A percentile compares a stretch with the other conserved stretches of the same genome.
Evolutionary conservation across 2,888 invertebrate species (phyloP).

Genomic region (Pyrochroa serraticornis): DNA sequence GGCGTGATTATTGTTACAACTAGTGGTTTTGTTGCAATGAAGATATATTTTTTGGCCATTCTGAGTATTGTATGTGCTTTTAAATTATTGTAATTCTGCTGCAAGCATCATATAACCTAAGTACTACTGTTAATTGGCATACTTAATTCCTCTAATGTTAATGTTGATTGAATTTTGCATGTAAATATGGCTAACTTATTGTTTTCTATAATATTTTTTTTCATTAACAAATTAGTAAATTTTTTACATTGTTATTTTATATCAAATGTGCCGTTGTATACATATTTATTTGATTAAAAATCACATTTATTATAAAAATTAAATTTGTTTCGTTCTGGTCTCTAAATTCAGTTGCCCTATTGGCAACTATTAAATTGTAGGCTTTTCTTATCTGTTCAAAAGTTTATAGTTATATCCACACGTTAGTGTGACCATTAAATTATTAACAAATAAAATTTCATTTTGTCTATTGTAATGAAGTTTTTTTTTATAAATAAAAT

Average conservation of each 20-base stretch:
- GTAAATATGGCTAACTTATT: constrained; percentile 51
- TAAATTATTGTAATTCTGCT: constrained; percentile 11
- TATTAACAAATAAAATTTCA: too few species aligned
- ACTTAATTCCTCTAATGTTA: constrained; percentile 24
- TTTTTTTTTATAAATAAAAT: too few species aligned
- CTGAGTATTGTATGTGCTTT: constrained; percentile 33
- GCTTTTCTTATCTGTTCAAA: too few species aligned
- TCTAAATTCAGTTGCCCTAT: not conserved
- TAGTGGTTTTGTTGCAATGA: constrained; percentile 4
- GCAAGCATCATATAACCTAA: constrained; percentile 27
- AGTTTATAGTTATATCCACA: too few species aligned
- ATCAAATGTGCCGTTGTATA: constrained; percentile 31
- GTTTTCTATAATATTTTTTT: constrained; percentile 31
- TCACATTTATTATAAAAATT: constrained; percentile 9
- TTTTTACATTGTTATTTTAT: constrained; percentile 46
- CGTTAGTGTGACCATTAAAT: too few species aligned
- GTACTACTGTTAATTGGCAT: constrained; percentile 27
- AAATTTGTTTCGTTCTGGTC: not conserved
- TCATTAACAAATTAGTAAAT: constrained; percentile 38
- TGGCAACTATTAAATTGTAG: not conserved
- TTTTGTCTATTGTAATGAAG: too few species aligned
- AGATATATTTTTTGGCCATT: constrained; percentile 28
- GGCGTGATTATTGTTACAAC: too few species aligned
- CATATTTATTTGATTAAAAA: constrained; percentile 22
- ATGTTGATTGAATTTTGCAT: constrained; percentile 40